These are phyloP conservation scores for Ichneumon xanthorius DNA, from an alignment of 2,888 invertebrate genomes.

Conservation along the genomic window DNA sequence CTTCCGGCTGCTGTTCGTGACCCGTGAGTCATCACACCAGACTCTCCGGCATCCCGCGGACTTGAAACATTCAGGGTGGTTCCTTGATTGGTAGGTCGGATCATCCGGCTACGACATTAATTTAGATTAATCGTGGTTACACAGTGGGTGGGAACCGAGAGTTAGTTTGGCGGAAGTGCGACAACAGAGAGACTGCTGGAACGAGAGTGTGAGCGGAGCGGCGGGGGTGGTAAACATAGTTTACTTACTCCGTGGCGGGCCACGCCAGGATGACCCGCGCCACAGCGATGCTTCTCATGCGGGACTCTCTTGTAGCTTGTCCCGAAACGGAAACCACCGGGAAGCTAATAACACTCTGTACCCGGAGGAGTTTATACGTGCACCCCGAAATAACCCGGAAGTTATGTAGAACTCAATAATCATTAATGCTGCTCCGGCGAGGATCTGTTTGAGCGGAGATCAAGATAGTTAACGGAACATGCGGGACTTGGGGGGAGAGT, in stretches of 20 bases:
- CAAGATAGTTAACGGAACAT: slow-evolving; percentile 31
- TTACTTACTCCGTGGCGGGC: slow-evolving; percentile 26
- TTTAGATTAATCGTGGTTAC: slow-evolving; percentile 78
- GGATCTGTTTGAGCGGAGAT: slow-evolving; percentile 35
- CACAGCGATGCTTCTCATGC: slow-evolving; percentile 30
- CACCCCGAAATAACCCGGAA: slow-evolving; percentile 32
- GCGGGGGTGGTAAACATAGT: slow-evolving; percentile 39
- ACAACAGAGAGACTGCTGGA: slow-evolving; percentile 35
- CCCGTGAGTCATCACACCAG: slow-evolving; percentile 43
- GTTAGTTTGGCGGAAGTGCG: slow-evolving; percentile 33
- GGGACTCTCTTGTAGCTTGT: slow-evolving; percentile 2
- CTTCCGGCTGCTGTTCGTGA: slow-evolving; percentile 37
- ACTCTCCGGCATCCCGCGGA: slow-evolving; percentile 43
- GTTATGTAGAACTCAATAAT: slow-evolving; percentile 32
- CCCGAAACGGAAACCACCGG: slow-evolving; percentile 35
- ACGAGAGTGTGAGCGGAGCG: slow-evolving; percentile 41
- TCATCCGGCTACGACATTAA: slow-evolving; percentile 74
- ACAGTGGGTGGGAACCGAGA: slow-evolving; percentile 33
- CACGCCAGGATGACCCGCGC: slow-evolving; percentile 35
- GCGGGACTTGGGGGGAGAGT: background rate
- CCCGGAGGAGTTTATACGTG: slow-evolving; percentile 4
- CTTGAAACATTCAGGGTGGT: slow-evolving; percentile 67
- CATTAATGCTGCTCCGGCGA: background rate
- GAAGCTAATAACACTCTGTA: slow-evolving; percentile 41
- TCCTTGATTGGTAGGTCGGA: slow-evolving; percentile 68